Base-by-base conservation (phyloP, 2,113 vertebrate species). In the Gallinago paraguaiae region DNA sequence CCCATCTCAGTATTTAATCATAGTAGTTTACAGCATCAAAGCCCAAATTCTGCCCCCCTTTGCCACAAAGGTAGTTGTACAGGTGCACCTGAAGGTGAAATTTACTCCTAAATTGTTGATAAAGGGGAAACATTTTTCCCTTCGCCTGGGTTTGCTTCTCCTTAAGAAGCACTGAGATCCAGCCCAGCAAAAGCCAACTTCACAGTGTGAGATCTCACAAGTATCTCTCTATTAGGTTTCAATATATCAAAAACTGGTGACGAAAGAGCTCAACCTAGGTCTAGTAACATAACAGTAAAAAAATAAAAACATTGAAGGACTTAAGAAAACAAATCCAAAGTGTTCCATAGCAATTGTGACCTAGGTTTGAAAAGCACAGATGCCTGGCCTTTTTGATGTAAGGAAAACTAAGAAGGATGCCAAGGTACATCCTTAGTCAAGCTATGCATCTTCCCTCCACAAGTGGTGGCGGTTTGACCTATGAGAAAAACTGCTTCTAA, bases 121-220 rank as follows among this genome's bases (percentile, higher is more conserved):
- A 75, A 92, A 93, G 75, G 59, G 35, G 59, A 95, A 96, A 92
- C 4, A n/a, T 92, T 71, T 93, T 96, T 94, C 95, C 68, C 17
- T 95, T 96, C 72, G 79, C 56, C 64, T 95, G 69, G 28, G 70
- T 85, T 89, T 94, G 31, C 71, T 86, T 96, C 41, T 64, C 82
- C 72, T 95, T 84, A 84, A 89, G 72, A 85, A 69, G 50, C 24
- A 81, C 61, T 95, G 78, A 86, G 77, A 86, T 9, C 22, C 50
- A 93, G 53, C 11, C 48, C 79, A 76, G 90, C 61, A 64, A 94
- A 93, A 93, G 14, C 1, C 37, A 63, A 6, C 24, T 77, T 86
- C 60, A 9, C 7, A 15, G 19, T 14, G 18, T 18, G 25, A 91
- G 35, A 76, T 88, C 18, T 92, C 65, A 41, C 77, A 92, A 82